Evolutionary conservation across 2,888 invertebrate genomes (phyloP).

Genomic region (Hydraecia micacea): DNA sequence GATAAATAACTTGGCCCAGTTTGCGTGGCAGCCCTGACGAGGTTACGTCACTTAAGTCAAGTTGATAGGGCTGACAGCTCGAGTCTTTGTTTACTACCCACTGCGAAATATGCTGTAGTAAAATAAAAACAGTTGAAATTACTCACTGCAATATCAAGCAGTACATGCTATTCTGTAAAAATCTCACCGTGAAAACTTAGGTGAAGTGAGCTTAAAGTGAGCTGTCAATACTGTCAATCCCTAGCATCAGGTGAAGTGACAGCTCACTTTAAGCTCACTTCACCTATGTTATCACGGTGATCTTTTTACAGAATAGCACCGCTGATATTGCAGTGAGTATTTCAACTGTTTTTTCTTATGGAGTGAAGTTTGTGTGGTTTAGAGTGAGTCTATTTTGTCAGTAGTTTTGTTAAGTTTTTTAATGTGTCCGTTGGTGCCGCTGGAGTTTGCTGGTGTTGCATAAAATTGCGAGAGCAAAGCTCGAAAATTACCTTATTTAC

Average conservation of each 20-base stretch:
- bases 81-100: slow-evolving; percentile 48
- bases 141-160: neutral
- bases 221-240: no score
- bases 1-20: slow-evolving; percentile 61
- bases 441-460: neutral
- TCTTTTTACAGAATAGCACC: no score
- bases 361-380: neutral
- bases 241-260: no score
- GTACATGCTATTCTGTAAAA: no score
- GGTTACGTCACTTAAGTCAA: slow-evolving; percentile 57
- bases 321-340: slow-evolving; percentile 10
- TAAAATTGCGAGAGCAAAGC: neutral
- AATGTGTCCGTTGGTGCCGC: neutral
- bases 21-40: slow-evolving; percentile 57
- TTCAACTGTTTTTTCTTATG: slow-evolving; percentile 10
- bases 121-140: neutral
- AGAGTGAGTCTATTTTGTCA: neutral
- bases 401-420: neutral
- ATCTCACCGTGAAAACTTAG: no score
- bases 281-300: no score
- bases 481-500: neutral
- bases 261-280: no score
- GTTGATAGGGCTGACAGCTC: slow-evolving; percentile 52
- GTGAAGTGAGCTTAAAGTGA: no score
- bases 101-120: neutral